Conservation (phyloP, 37 sponge, comb jelly and placozoan genomes). For the Dysidea cf. avara region DNA sequence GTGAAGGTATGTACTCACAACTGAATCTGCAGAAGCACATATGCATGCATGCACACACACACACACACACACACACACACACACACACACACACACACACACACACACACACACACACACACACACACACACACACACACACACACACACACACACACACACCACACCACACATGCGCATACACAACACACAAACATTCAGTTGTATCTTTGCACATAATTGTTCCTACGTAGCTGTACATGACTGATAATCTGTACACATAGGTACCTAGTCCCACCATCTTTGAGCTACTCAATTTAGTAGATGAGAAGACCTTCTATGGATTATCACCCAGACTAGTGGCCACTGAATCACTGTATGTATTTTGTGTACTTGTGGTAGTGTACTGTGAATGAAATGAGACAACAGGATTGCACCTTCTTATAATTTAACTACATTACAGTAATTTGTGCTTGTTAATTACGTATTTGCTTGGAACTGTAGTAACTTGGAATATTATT, state of each 20-base stretch:
- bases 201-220: too few species aligned
- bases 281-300: constrained; percentile 34
- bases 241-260: not conserved
- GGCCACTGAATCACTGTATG: constrained; percentile 91
- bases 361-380: not conserved
- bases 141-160: too few species aligned
- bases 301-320: constrained; percentile 40
- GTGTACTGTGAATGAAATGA: not conserved
- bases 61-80: too few species aligned
- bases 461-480: not conserved
- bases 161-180: too few species aligned
- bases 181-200: too few species aligned
- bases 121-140: too few species aligned
- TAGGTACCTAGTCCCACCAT: constrained; percentile 65
- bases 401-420: not conserved
- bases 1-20: too few species aligned
- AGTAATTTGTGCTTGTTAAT: not conserved
- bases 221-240: too few species aligned
- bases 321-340: constrained; percentile 76
- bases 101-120: too few species aligned
- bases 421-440: not conserved
- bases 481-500: not conserved
- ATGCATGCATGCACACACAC: too few species aligned
- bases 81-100: too few species aligned
- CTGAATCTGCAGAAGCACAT: too few species aligned